A percentile compares a stretch with the other conserved stretches of the same genome.
Conservation (phyloP, 2,113 vertebrate genomes). For the Serilophus lunatus region DNA sequence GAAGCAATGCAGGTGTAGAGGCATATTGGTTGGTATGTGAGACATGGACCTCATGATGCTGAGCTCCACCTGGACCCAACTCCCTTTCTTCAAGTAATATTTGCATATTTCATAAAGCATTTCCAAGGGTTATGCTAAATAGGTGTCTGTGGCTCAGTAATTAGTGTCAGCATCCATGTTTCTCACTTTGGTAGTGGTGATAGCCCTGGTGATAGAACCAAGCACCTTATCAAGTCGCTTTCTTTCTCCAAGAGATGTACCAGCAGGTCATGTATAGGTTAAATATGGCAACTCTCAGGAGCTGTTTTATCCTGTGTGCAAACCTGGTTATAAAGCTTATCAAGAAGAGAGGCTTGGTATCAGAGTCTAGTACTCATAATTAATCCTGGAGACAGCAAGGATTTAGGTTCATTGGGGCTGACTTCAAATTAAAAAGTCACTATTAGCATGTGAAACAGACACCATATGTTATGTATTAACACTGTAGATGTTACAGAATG, state of each 20-base stretch:
- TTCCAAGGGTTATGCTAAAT: neutral
- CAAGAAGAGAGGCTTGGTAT: conserved; percentile 70
- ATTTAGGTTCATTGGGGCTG: conserved; percentile 76
- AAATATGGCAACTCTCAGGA: conserved; percentile 46
- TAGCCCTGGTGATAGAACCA: accelerated
- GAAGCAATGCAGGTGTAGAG: neutral
- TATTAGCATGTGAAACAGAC: conserved; percentile 73
- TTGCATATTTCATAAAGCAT: neutral
- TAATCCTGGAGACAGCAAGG: conserved; percentile 76
- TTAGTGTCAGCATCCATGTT: neutral
- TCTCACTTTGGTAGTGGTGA: neutral
- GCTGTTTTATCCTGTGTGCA: conserved; percentile 67
- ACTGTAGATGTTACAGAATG: conserved; percentile 26
- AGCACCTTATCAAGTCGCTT: neutral
- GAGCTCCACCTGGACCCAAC: accelerated
- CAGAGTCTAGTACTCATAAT: conserved; percentile 76
- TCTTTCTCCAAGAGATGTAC: neutral
- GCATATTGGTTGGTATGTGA: neutral
- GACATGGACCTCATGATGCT: accelerated
- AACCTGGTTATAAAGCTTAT: conserved; percentile 74
- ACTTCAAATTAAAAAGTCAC: conserved; percentile 81
- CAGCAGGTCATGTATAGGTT: neutral
- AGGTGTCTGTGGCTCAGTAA: neutral
- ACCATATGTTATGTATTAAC: conserved; percentile 71
- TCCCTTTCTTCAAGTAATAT: neutral